Evolutionary conservation across 1,140 invertebrate species (phyloP).

Genomic region (Drosophila tristis): DNA sequence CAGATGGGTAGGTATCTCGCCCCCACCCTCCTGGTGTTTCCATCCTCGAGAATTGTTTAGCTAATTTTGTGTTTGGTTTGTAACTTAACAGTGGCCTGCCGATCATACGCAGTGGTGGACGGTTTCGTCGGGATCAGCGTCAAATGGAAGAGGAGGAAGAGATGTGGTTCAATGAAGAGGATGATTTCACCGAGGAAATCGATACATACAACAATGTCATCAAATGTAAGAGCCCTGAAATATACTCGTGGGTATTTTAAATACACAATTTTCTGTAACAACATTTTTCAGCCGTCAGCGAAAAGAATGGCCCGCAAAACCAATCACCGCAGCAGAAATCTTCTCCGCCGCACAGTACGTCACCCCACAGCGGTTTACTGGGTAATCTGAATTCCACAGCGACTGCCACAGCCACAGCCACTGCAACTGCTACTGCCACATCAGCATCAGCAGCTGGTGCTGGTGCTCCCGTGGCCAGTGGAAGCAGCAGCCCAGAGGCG

Average conservation of each 20-base stretch:
- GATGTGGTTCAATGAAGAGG: conserved; percentile 99
- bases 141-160: conserved; percentile 98
- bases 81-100: conserved; percentile 87
- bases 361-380: conserved; percentile 61
- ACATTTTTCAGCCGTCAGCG: conserved; percentile 66
- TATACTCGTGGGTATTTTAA: neutral
- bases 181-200: conserved; percentile 93
- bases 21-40: neutral
- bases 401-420: conserved; percentile 68
- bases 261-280: neutral
- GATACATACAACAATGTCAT: conserved; percentile 84
- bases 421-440: conserved; percentile 7
- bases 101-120: conserved; percentile 91
- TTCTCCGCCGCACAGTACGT: conserved; percentile 73
- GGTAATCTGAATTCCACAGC: conserved; percentile 74
- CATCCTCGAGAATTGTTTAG: neutral
- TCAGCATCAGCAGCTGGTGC: conserved; percentile 11
- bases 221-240: conserved; percentile 80
- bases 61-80: conserved; percentile 71
- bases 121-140: conserved; percentile 95
- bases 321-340: conserved; percentile 72
- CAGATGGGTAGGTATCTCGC: conserved; percentile 87
- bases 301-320: conserved; percentile 77
- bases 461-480: conserved; percentile 48
- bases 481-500: conserved; percentile 64